Evolutionary conservation across 2,888 invertebrate genomes (phyloP).

Genomic region (Linyphia triangularis): DNA sequence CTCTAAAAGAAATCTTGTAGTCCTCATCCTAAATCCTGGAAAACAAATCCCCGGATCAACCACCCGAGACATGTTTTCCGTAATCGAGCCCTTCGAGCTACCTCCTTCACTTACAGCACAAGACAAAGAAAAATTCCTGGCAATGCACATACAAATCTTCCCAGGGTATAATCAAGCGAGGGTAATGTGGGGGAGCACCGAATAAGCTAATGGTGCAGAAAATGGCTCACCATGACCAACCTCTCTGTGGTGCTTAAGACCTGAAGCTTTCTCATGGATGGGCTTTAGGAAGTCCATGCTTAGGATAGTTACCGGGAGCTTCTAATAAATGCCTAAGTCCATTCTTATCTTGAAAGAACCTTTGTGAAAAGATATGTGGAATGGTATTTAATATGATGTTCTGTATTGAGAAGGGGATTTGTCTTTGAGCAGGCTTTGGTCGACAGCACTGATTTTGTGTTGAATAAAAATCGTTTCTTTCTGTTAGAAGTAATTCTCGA

Average conservation of each 20-base stretch:
- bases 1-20: not conserved
- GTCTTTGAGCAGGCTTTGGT: not conserved
- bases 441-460: not conserved
- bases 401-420: not conserved
- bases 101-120: not conserved
- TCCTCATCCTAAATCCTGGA: not conserved
- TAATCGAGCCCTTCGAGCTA: not conserved
- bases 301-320: not conserved
- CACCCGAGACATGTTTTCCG: not conserved
- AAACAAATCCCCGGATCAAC: not conserved
- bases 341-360: not conserved
- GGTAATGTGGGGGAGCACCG: slow-evolving; percentile 22
- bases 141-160: not conserved
- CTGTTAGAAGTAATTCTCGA: not conserved
- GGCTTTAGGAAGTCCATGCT: not conserved
- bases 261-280: not conserved
- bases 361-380: not conserved
- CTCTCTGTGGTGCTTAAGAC: not conserved
- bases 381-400: not conserved
- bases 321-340: not conserved
- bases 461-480: not conserved
- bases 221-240: slow-evolving; percentile 8
- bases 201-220: slow-evolving; percentile 51
- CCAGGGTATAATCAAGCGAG: slow-evolving; percentile 37
- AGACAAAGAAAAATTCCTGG: slow-evolving; percentile 21